Base-by-base conservation (phyloP, 2,888 invertebrate species). In the Seira sanloemensis region DNA sequence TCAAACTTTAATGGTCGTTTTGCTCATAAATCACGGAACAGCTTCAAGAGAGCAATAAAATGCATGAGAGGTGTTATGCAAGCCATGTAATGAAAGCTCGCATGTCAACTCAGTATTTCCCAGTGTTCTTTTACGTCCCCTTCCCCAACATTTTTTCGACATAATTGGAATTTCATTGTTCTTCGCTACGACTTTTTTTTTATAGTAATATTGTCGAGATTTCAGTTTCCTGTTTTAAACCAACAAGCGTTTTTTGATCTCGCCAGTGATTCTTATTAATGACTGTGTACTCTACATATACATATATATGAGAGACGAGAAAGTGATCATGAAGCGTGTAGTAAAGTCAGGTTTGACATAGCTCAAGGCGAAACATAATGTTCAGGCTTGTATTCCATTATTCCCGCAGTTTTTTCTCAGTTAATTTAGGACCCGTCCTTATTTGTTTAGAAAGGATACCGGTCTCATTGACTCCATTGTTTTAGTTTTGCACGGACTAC, bases 1-100 rank as follows among this genome's bases (percentile, higher is more conserved):
- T 62, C 19, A 62, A 62, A 62, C 62, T 62, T 62, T 62, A 62
- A 62, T 21, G 77, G 69, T 69, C 69, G 65, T 58, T 69, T 62
- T 77, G 18, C 69, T 69, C 77, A 77, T 77, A 77, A 77, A 77
- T 77, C 77, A 77, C 77, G 54, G 54, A 18, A 24, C 25, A 19
- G n/a, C 21, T 21, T n/a, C 62, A 74, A 54, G n/a, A n/a, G 19
- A 73, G 9, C n/a, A 46, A 62, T 62, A 62, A 62, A 62, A 62
- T 62, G 62, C 62, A 62, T 62, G 62, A 62, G 62, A 58, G 62
- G 62, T 21, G 62, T 62, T 62, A 25, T 21, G 58, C 7, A 26
- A 26, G 19, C 71, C 0, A 76, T 69, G 54, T 62, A 62, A 76
- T 76, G 76, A 67, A 54, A 69, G 69, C 27, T 77, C 69, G 77